Evolutionary conservation across 2,797 vertebrate genomes (phyloP).

Genomic region (Propithecus perrieri): DNA sequence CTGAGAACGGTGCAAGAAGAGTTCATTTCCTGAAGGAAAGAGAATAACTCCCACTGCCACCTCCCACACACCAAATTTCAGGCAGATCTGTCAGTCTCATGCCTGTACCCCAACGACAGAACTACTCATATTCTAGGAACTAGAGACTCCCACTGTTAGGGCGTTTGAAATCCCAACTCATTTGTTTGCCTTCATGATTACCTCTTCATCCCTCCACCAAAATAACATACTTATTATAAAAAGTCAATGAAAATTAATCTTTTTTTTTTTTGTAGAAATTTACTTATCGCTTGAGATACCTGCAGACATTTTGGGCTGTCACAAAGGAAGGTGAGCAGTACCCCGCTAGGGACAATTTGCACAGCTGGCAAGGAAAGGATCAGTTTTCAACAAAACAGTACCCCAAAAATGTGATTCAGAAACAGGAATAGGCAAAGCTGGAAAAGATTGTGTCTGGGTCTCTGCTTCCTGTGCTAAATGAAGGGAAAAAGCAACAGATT

Average conservation of each 20-base stretch:
- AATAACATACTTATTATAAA: neutral
- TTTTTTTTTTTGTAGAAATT: conserved; percentile 60
- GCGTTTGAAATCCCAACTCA: neutral
- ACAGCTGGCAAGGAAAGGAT: neutral
- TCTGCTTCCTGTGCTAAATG: neutral
- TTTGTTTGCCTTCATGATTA: neutral
- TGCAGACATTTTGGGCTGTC: conserved; percentile 23
- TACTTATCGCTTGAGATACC: conserved; percentile 54
- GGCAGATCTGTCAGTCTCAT: neutral
- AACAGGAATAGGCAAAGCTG: neutral
- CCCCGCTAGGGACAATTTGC: neutral
- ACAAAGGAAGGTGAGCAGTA: neutral
- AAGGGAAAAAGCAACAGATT: neutral
- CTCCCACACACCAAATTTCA: neutral
- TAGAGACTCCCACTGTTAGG: neutral
- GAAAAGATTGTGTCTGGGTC: neutral
- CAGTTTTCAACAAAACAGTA: conserved; percentile 26
- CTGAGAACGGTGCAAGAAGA: neutral
- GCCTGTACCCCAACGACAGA: neutral
- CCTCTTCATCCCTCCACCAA: neutral
- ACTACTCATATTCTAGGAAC: neutral
- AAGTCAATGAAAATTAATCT: conserved; percentile 41
- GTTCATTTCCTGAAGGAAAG: neutral
- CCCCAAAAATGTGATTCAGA: neutral
- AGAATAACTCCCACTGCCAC: neutral